A percentile compares a stretch with the other conserved stretches of the same genome.
phyloP scores from a whole-genome alignment of 64 coral and sea anemone species.

The Pocillopora verrucosa region DNA sequence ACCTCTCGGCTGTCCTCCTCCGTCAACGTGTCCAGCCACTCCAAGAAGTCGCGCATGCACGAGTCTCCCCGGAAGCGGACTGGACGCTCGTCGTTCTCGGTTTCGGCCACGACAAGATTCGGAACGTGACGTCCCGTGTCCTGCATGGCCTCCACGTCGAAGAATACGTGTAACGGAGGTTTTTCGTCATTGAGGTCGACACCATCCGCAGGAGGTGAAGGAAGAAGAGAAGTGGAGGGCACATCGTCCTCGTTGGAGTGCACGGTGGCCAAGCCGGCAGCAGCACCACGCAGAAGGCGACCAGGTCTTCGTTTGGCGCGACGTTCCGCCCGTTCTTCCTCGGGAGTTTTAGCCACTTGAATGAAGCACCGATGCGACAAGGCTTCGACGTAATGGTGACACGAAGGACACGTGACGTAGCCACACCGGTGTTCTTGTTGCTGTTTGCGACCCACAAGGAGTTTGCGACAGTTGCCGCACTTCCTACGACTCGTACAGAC shows the following conservation, averaged over 20 bases:
- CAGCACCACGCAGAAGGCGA: no score
- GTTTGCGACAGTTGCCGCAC: conserved; percentile 7
- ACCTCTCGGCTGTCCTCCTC: not conserved
- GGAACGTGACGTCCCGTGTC: conserved; percentile 19
- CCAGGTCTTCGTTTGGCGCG: no score
- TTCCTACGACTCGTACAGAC: not conserved
- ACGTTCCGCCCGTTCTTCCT: not conserved
- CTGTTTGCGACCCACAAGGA: not conserved
- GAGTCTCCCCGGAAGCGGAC: no score
- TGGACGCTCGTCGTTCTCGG: not conserved
- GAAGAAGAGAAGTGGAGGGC: no score
- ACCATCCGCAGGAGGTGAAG: no score
- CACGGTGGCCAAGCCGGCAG: no score
- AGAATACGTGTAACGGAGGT: no score
- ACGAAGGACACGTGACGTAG: not conserved
- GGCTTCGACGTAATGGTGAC: conserved; percentile 26
- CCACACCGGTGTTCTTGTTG: conserved; percentile 1
- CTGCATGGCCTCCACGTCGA: conserved; percentile 37
- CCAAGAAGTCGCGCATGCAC: not conserved
- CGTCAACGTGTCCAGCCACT: conserved; percentile 3
- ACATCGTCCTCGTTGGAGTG: no score
- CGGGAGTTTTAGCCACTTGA: not conserved
- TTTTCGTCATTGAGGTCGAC: not conserved
- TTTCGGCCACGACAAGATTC: conserved; percentile 14
- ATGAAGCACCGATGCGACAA: conserved; percentile 17